Evolutionary conservation across 2,113 vertebrate species (phyloP), one percentile per base, ranked within the genome.

Genomic region (Tichodroma muraria): DNA sequence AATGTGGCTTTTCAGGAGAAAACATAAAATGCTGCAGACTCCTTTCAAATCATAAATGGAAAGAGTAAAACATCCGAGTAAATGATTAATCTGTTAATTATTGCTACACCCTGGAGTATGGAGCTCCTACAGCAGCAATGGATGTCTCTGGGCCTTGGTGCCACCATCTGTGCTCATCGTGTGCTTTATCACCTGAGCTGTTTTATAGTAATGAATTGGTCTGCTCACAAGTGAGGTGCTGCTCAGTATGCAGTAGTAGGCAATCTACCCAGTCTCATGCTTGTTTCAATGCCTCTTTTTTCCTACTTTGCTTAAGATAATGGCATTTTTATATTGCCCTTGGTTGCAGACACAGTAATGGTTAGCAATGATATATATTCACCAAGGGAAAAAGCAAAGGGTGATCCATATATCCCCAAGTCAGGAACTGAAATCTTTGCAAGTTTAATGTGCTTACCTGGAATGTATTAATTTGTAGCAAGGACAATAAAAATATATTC

Each of bases 11-110:
- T 95, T 76, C 73, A 57, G 49, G 45, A 75, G 75, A 63, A 91
- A 81, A 77, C 47, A 22, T 20, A 8, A 6, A 56, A 44, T 12
- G 27, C 66, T 92, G 76, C 65, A 68, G 47, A 59, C 30, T 47
- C 61, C 81, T 89, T 24, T 18, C 57, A 79, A 44, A 79, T 88
- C 91, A 66, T 88, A 73, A 85, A 69, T 52, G 50, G 84, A 49
- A 85, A 50, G 70, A 88, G 60, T 49, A 73, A 94, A 89, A 59
- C 53, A 83, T 77, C 37, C 93, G 52, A 77, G 73, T 59, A 95
- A 86, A 89, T 96, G 87, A 97, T 95, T 81, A 88, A 97, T 94
- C 85, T 91, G 23, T 85, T 95, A 85, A 96, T 96, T 95, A 54
- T 86, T 86, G 90, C 93, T 84, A 77, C 75, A 44, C 72, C 24